Percentiles rank a stretch among this genome's conserved stretches.
phyloP scores from a whole-genome alignment of 2,797 vertebrate species.

The Pygocentrus nattereri region DNA sequence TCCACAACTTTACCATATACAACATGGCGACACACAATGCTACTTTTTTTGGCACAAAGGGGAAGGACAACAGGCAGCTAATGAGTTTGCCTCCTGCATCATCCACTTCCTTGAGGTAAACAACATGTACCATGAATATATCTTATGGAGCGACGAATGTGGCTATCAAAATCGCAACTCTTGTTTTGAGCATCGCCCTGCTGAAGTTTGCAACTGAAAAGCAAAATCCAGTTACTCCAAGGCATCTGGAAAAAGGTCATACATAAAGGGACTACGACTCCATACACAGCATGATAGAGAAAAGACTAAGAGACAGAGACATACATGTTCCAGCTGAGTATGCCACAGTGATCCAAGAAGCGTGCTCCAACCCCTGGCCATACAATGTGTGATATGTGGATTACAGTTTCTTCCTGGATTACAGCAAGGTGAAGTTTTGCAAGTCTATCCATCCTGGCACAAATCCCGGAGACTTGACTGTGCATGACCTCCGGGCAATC shows the following conservation, averaged over 20 bases:
- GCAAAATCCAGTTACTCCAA: slow-evolving; percentile 7
- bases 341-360: slow-evolving; percentile 19
- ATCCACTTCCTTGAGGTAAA: slow-evolving; percentile 24
- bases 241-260: slow-evolving; percentile 32
- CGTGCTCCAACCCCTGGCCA: slow-evolving; percentile 12
- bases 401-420: slow-evolving; percentile 16
- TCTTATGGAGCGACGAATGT: slow-evolving; percentile 43
- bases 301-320: slow-evolving; percentile 20
- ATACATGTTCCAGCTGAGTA: slow-evolving; percentile 18
- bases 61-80: slow-evolving; percentile 32
- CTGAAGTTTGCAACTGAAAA: slow-evolving; percentile 26
- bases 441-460: slow-evolving; percentile 29
- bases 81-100: slow-evolving; percentile 38
- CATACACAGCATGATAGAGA: slow-evolving; percentile 41
- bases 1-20: slow-evolving; percentile 1
- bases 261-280: slow-evolving; percentile 45
- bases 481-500: too few species aligned
- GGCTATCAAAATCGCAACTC: slow-evolving; percentile 26
- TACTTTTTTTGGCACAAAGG: background rate
- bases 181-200: slow-evolving; percentile 22
- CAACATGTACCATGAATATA: slow-evolving; percentile 18
- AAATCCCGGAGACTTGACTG: too few species aligned
- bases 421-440: background rate
- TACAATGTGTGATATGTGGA: slow-evolving; percentile 9
- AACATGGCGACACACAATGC: background rate